These are phyloP conservation scores for Trachelus tabidus DNA, from an alignment of 2,888 invertebrate genomes.

Conservation along the genomic window DNA sequence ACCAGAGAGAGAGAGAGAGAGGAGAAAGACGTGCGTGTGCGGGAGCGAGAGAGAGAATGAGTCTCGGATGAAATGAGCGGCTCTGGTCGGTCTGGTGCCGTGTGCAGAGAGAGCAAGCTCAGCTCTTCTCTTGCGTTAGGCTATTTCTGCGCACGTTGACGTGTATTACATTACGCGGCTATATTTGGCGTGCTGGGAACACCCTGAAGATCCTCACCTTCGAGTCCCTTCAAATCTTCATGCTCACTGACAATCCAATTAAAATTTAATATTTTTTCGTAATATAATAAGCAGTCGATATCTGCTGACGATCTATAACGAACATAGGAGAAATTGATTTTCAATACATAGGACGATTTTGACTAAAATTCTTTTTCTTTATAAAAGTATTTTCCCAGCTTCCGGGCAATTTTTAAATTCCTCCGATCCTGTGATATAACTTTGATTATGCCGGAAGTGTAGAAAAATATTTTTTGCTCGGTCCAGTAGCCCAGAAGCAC, in stretches of 20 bases:
- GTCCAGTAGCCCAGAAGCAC: no score
- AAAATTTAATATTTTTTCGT: no score
- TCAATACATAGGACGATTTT: no score
- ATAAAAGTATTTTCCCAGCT: no score
- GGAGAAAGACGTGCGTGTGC: slow-evolving; percentile 11
- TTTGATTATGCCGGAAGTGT: no score
- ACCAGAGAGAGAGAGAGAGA: not conserved
- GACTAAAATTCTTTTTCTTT: no score
- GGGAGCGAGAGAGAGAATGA: slow-evolving; percentile 22
- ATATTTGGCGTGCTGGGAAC: slow-evolving; percentile 67
- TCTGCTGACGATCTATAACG: no score
- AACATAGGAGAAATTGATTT: no score
- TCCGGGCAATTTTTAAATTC: no score
- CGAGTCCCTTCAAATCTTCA: slow-evolving; percentile 12
- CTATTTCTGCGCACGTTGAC: slow-evolving; percentile 70
- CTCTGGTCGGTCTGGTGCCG: slow-evolving; percentile 59
- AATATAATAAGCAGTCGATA: no score
- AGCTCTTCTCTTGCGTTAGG: slow-evolving; percentile 57
- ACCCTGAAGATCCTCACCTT: slow-evolving; percentile 23
- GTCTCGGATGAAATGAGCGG: not conserved
- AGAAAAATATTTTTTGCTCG: no score
- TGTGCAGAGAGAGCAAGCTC: slow-evolving; percentile 67
- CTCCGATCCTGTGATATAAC: no score
- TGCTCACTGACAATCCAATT: not conserved
- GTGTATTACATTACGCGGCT: slow-evolving; percentile 71